Base-by-base conservation (phyloP, 2,113 vertebrate genomes). In the Gulo gulo region DNA sequence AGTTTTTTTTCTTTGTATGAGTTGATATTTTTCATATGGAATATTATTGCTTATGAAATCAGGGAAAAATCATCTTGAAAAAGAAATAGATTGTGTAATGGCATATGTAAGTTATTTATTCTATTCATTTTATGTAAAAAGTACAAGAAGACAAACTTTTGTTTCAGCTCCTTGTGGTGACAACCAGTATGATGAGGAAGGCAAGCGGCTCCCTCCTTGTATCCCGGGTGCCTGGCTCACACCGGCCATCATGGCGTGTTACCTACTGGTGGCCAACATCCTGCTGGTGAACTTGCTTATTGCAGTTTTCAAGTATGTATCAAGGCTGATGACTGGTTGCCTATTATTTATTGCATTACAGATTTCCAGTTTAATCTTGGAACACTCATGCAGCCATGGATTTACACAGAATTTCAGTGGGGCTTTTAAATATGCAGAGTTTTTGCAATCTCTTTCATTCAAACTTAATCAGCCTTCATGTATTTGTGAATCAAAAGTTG, bases 171-270 rank as follows among this genome's bases (percentile, higher is more conserved):
- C 99, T 2, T 99, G 99, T 98, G 99, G 99, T 52, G 99, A 99
- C 15, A 99, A 99, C 96, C 98, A 99, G 91, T 99, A 99, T 0
- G 99, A 99, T 4, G 99, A 99, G 86, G 99, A 99, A 7, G 99
- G 99, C 34, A 99, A 99, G 98, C 99, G 99, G 11, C 99, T 99
- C 1, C 99, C 99, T 15, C 99, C 99, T 0, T 99, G 99, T 67
- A 99, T 99, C 97, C 99, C 99, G 0, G 99, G 99, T 0, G 99
- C 99, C 83, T 99, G 99, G 99, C 99, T 99, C 95, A 99, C 99
- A 31, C 99, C 99, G 0, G 99, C 99, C 87, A 99, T 99, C 91
- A 99, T 99, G 99, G 99, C 99, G 26, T 99, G 99, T 97, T 99
- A 99, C 98, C 99, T 99, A 0, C 98, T 99, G 8, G 99, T 99